Base-by-base conservation (phyloP, 2,113 vertebrate species). In the Heterotilapia buettikoferi region DNA sequence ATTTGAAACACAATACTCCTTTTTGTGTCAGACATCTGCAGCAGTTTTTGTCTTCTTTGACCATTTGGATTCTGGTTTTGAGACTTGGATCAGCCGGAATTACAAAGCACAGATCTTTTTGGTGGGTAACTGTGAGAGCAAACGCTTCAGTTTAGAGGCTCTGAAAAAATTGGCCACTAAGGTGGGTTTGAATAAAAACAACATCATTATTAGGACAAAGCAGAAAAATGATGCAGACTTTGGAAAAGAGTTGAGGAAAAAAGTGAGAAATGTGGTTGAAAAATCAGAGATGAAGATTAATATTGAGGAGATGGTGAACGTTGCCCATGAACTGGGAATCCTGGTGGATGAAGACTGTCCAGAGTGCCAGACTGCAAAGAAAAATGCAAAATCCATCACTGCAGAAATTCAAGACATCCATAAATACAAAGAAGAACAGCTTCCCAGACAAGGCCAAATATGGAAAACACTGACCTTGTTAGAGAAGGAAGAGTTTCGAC, bases 401-500 rank as follows among this genome's bases (percentile, higher is more conserved):
- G 45, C 6, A 50, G 9, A 88, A 19, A 95, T 96, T 53, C 1
- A 81, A 47, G 54, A 94, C 36, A 93, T 54, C 47, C 13, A 5
- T 85, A 19, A n/a, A n/a, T 96, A 89, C 91, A 96, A 96, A 89
- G 26, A 94, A 50, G 9, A 5, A 1, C 87, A 96, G 7, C 89
- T 96, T n/a, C 95, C 94, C 0, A 47, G 93, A 5, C 96, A 96
- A 52, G 94, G 94, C 0, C 7, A 93, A 24, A 89, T 94, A 80
- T 95, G 94, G 95, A 96, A 96, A 40, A 87, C 94, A 5, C 12
- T 96, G 80, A 93, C 95, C 29, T 56, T 59, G 9, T 54, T 95
- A 13, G 96, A 96, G 52, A 96, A 95, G 43, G 96, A 96, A 76
- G 86, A 94, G 86, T 95, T 80, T 80, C 90, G 94, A 2, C 92